A percentile compares a stretch with the other conserved stretches of the same genome.
These are phyloP conservation scores for Cerastis rubricosa DNA, from an alignment of 2,888 invertebrate genomes.

Conservation along the genomic window DNA sequence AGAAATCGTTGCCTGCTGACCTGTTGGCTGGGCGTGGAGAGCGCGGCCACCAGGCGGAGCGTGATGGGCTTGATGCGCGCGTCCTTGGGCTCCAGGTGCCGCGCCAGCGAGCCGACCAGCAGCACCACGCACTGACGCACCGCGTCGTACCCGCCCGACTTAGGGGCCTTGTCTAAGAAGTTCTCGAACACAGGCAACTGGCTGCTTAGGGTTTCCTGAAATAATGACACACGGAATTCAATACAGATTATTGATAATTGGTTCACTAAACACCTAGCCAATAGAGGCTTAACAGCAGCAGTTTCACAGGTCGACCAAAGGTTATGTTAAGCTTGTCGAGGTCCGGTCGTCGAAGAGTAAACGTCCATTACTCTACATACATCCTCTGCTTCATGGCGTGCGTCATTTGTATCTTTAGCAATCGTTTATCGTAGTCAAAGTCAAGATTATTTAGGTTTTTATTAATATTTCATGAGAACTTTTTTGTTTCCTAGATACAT, in stretches of 20 bases:
- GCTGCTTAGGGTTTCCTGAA: constrained; percentile 92
- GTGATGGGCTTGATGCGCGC: constrained; percentile 98
- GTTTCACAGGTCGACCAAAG: background rate
- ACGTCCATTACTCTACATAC: background rate
- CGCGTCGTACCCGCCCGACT: constrained; percentile 96
- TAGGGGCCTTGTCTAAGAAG: constrained; percentile 98
- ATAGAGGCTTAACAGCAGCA: background rate
- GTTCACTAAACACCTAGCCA: background rate
- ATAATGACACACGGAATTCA: background rate
- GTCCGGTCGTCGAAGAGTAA: background rate
- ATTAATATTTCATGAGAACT: background rate
- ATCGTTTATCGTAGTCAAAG: no score
- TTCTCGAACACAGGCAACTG: constrained; percentile 98
- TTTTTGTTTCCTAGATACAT: background rate
- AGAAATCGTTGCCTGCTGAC: constrained; percentile 76
- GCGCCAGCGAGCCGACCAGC: constrained; percentile 99
- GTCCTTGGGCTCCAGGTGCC: constrained; percentile 98
- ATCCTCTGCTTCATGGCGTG: background rate
- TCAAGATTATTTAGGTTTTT: no score
- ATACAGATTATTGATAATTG: background rate
- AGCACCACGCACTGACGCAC: constrained; percentile 99
- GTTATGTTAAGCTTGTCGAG: background rate
- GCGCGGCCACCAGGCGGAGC: constrained; percentile 96
- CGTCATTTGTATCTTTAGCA: no score
- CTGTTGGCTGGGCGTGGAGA: constrained; percentile 99